A percentile compares a stretch with the other conserved stretches of the same genome.
Conservation (phyloP, 2,888 invertebrate genomes). For the Buathra laborator region DNA sequence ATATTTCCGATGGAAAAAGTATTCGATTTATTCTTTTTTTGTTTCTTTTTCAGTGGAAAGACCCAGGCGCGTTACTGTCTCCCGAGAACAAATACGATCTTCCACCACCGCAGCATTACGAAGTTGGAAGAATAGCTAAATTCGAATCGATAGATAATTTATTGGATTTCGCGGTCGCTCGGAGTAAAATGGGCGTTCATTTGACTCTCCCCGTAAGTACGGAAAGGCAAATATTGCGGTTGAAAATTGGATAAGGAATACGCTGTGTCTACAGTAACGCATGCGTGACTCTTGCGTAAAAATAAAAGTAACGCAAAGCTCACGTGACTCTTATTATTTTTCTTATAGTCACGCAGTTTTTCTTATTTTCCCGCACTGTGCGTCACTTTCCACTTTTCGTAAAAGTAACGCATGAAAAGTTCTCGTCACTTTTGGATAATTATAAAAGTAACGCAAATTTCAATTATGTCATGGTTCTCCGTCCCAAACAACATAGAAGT, state of each 20-base stretch:
- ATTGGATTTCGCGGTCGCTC: constrained; percentile 87
- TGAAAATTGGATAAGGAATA: constrained; percentile 15
- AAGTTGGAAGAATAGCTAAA: constrained; percentile 88
- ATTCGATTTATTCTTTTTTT: neutral
- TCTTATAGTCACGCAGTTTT: no score
- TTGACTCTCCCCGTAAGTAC: constrained; percentile 75
- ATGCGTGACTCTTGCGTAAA: no score
- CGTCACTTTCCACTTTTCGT: no score
- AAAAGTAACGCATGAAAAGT: no score
- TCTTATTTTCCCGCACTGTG: no score
- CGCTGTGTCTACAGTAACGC: neutral
- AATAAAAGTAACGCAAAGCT: no score
- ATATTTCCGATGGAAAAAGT: no score
- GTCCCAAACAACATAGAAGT: no score
- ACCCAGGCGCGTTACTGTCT: constrained; percentile 86
- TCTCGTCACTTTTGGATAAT: no score
- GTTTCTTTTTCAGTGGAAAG: constrained; percentile 88
- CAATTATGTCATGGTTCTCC: no score
- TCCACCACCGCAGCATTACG: constrained; percentile 93
- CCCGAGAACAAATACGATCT: constrained; percentile 82
- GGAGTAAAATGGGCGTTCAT: constrained; percentile 87
- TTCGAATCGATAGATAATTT: constrained; percentile 87
- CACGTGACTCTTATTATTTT: no score
- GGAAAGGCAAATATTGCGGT: neutral
- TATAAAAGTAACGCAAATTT: no score